These are phyloP conservation scores for Stercorarius parasiticus DNA, from an alignment of 2,113 vertebrate species.

Conservation along the genomic window DNA sequence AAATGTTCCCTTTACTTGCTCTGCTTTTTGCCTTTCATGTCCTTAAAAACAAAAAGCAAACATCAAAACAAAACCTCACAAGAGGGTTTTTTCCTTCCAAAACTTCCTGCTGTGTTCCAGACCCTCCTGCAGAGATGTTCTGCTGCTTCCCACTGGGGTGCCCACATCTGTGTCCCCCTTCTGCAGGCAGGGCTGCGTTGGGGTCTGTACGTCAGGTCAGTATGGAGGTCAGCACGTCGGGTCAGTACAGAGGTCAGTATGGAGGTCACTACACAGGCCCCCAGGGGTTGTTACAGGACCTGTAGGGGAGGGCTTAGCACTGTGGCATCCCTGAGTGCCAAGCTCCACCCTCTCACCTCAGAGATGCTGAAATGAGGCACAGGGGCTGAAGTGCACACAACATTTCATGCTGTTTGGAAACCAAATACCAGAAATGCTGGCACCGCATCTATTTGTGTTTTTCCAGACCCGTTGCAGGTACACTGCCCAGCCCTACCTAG, in stretches of 20 bases:
- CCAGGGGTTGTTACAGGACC: background rate
- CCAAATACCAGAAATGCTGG: background rate
- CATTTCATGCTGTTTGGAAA: background rate
- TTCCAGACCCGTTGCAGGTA: accelerated
- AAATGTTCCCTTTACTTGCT: background rate
- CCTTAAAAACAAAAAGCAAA: background rate
- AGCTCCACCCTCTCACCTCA: background rate
- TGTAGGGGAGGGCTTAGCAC: background rate
- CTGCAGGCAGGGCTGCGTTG: background rate
- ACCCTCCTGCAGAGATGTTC: background rate
- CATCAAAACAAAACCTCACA: background rate
- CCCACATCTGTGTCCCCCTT: background rate
- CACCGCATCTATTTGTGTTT: background rate
- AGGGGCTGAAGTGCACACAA: background rate
- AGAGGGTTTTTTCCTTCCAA: background rate
- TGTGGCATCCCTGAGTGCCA: background rate
- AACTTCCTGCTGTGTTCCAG: background rate
- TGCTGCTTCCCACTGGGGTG: background rate
- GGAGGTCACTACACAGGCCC: accelerated
- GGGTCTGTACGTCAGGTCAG: accelerated
- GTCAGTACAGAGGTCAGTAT: background rate
- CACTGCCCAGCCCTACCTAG: background rate
- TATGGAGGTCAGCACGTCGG: background rate
- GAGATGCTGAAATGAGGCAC: background rate
- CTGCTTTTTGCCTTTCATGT: background rate